A percentile compares a stretch with the other conserved stretches of the same genome.
These are phyloP conservation scores for Sebastes oblongus DNA, from an alignment of 2,797 vertebrate genomes.

Conservation along the genomic window DNA sequence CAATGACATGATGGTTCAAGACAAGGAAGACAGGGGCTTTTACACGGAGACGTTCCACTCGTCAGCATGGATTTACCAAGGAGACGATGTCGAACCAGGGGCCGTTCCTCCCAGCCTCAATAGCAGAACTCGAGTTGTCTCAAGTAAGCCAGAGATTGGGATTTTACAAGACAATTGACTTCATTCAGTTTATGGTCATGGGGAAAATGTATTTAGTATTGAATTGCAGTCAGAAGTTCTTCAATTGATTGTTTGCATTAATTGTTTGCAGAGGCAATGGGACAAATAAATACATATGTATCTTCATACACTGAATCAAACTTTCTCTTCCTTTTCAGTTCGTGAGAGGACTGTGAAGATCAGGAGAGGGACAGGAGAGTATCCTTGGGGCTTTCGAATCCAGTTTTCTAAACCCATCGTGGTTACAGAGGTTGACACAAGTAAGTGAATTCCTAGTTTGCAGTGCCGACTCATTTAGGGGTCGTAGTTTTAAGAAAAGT, in stretches of 20 bases:
- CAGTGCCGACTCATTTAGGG: background rate
- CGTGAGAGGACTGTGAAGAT: conserved; percentile 90
- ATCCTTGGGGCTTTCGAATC: conserved; percentile 93
- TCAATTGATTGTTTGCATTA: background rate
- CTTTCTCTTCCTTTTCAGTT: conserved; percentile 73
- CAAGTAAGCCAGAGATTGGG: conserved; percentile 79
- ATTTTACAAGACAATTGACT: background rate
- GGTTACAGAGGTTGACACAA: conserved; percentile 94
- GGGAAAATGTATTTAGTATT: background rate
- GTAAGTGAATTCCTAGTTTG: conserved; percentile 77
- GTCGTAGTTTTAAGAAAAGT: background rate
- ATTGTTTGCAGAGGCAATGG: background rate
- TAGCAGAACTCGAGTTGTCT: conserved; percentile 80
- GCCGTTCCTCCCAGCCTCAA: conserved; percentile 73
- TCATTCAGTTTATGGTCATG: background rate
- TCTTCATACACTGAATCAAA: background rate
- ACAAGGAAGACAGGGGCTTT: conserved; percentile 87
- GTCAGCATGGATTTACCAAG: conserved; percentile 90
- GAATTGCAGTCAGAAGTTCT: background rate
- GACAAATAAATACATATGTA: background rate
- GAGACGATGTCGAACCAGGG: conserved; percentile 82
- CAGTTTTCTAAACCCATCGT: conserved; percentile 94
- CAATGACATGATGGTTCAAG: conserved; percentile 77
- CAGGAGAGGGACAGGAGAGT: conserved; percentile 87
- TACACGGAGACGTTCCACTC: conserved; percentile 93